phyloP scores from a whole-genome alignment of 2,888 invertebrate genomes.

The Ephialtes manifestator region DNA sequence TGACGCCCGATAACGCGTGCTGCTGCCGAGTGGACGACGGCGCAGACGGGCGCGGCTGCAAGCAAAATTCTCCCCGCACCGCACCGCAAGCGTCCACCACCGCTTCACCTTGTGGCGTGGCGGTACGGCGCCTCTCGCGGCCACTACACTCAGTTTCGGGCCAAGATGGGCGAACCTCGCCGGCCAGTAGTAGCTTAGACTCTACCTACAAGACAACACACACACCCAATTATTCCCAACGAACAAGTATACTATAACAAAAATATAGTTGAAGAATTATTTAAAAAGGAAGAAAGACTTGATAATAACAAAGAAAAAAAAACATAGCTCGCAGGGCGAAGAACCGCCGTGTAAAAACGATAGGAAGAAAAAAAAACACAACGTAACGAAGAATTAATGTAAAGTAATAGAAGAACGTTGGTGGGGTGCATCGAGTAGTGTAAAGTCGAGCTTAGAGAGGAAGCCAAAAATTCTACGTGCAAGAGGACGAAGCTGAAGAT shows the following conservation, averaged over 20 bases:
- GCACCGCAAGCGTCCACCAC: conserved; percentile 13
- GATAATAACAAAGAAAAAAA: conserved; percentile 25
- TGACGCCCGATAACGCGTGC: conserved; percentile 62
- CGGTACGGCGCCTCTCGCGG: conserved; percentile 77
- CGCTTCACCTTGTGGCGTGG: conserved; percentile 45
- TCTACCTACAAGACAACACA: conserved; percentile 84
- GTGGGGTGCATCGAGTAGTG: conserved; percentile 24
- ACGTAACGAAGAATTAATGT: conserved; percentile 37
- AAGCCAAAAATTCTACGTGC: conserved; percentile 25
- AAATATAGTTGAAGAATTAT: conserved; percentile 50
- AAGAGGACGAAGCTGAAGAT: conserved; percentile 15
- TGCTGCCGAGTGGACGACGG: conserved; percentile 65
- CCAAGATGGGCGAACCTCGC: conserved; percentile 85
- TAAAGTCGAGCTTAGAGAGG: conserved; percentile 12
- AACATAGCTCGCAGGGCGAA: neutral
- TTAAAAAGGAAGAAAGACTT: conserved; percentile 23
- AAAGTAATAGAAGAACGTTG: conserved; percentile 12
- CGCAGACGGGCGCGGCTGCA: conserved; percentile 81
- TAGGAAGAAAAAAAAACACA: neutral
- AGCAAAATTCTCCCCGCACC: conserved; percentile 50
- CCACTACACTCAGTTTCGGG: conserved; percentile 80
- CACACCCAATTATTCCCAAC: conserved; percentile 73
- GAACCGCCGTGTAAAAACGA: conserved; percentile 1
- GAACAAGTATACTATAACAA: conserved; percentile 35
- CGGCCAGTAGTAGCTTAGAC: conserved; percentile 86